Conservation (phyloP, 2,888 invertebrate species). For the Pseudoips prasinana region DNA sequence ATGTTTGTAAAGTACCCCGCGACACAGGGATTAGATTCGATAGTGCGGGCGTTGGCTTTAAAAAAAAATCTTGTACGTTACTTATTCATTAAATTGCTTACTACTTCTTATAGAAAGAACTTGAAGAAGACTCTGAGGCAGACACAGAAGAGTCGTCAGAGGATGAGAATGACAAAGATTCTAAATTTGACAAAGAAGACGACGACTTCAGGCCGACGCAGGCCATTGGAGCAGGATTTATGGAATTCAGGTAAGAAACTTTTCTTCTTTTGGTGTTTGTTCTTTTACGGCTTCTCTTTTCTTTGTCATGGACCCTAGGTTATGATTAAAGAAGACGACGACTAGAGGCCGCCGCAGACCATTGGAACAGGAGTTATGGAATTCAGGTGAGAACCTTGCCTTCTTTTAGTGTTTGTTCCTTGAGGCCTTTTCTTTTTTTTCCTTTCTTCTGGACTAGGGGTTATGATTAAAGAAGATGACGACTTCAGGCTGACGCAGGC, state of each 20-base stretch:
- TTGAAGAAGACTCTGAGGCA: slow-evolving; percentile 13
- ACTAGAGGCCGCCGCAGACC: slow-evolving; percentile 53
- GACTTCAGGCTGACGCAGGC: slow-evolving; percentile 57
- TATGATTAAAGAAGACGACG: slow-evolving; percentile 60
- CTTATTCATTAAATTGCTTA: too few species aligned
- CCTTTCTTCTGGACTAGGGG: too few species aligned
- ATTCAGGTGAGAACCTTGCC: slow-evolving; percentile 46
- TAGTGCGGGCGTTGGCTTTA: too few species aligned
- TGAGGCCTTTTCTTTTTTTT: too few species aligned
- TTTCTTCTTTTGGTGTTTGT: too few species aligned
- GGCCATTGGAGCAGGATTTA: slow-evolving; percentile 34
- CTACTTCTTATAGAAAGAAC: slow-evolving; percentile 34
- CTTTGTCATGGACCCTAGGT: too few species aligned
- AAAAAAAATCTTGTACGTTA: too few species aligned
- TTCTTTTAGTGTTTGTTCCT: too few species aligned
- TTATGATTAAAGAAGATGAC: slow-evolving; percentile 56
- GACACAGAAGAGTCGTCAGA: slow-evolving; percentile 44
- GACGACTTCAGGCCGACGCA: slow-evolving; percentile 58
- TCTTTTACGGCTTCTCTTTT: too few species aligned
- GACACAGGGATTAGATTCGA: too few species aligned
- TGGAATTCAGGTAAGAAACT: slow-evolving; percentile 49
- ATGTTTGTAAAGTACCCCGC: too few species aligned
- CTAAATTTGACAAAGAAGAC: slow-evolving; percentile 49
- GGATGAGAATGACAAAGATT: slow-evolving; percentile 37
- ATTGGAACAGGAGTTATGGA: slow-evolving; percentile 32